Base-by-base conservation (phyloP, 2,888 invertebrate genomes). In the Papilio gigon region DNA sequence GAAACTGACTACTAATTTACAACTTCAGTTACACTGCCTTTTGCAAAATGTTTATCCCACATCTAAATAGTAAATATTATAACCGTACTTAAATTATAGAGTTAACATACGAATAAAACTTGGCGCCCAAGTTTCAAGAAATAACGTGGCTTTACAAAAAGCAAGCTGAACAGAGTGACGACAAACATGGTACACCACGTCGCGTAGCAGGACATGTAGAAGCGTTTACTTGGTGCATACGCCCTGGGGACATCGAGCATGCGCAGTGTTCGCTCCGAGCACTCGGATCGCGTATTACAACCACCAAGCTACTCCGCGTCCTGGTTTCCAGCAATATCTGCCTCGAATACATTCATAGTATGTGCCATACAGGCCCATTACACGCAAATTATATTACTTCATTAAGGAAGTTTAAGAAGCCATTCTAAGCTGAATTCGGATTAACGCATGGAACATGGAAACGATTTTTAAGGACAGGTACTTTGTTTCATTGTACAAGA, bases 241-340 rank as follows among this genome's bases (percentile, higher is more conserved):
- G 66, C 59, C 62, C 67, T 47, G 70, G 37, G 33, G 9, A 80
- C 53, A 61, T 85, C 80, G 76, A 68, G 80, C 81, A 87, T 88
- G 81, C 86, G 71, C 73, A 65, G 70, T 74, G 80, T 81, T 81
- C 80, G 81, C 77, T 73, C 76, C 77, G 81, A 78, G 79, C 79
- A 80, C 50, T 50, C 25, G 25, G 25, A 1, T 14, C 25, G 80
- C 81, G 84, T 83, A 86, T 86, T 82, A 84, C 83, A 87, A 86
- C 84, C 82, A 76, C 67, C 73, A 78, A 81, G 72, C 74, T 4
- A 68, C 77, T 77, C 80, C 78, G 78, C 78, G 79, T 75, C 77
- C 79, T 74, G 80, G 72, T 78, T 80, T 75, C 73, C 35, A 72
- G 70, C 66, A 65, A 72, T 73, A 71, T 71, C 71, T 53, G 17